Evolutionary conservation across 2,888 invertebrate genomes (phyloP).

Genomic region (Epinotia ramella): DNA sequence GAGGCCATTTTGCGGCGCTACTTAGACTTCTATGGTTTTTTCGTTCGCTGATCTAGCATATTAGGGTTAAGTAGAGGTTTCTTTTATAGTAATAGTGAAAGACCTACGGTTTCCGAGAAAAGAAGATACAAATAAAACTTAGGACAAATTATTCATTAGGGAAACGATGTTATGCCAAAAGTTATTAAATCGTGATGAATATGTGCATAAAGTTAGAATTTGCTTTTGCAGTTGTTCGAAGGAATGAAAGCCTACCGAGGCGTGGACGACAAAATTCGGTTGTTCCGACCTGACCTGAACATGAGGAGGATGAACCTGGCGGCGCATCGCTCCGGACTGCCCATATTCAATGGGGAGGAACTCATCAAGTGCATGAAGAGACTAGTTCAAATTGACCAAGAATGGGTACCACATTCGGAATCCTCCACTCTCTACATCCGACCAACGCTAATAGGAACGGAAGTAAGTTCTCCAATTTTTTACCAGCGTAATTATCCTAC

Average conservation of each 20-base stretch:
- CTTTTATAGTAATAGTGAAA: too few species aligned
- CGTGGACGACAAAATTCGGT: constrained; percentile 94
- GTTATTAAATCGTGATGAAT: background rate
- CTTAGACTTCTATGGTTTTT: too few species aligned
- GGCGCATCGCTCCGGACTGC: constrained; percentile 93
- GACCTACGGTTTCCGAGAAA: too few species aligned
- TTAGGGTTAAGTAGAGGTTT: too few species aligned
- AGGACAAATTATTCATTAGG: too few species aligned
- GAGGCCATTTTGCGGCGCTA: too few species aligned
- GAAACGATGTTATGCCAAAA: too few species aligned
- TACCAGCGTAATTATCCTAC: background rate
- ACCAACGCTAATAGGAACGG: constrained; percentile 98
- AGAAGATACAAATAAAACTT: too few species aligned
- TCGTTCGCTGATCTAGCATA: too few species aligned
- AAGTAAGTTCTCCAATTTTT: constrained; percentile 88
- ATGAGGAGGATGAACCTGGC: constrained; percentile 96
- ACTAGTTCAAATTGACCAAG: constrained; percentile 95
- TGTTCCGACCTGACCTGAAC: constrained; percentile 98
- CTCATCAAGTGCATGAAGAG: constrained; percentile 93
- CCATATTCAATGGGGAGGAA: constrained; percentile 95
- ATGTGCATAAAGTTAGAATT: constrained; percentile 15
- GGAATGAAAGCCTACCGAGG: constrained; percentile 99
- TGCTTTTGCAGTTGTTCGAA: constrained; percentile 93
- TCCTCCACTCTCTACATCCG: constrained; percentile 97
- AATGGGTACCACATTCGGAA: constrained; percentile 98